Percentiles rank a stretch among this genome's conserved stretches.
These are phyloP conservation scores for Brachionus paranguensis DNA, from an alignment of 1,140 invertebrate species.

Conservation along the genomic window DNA sequence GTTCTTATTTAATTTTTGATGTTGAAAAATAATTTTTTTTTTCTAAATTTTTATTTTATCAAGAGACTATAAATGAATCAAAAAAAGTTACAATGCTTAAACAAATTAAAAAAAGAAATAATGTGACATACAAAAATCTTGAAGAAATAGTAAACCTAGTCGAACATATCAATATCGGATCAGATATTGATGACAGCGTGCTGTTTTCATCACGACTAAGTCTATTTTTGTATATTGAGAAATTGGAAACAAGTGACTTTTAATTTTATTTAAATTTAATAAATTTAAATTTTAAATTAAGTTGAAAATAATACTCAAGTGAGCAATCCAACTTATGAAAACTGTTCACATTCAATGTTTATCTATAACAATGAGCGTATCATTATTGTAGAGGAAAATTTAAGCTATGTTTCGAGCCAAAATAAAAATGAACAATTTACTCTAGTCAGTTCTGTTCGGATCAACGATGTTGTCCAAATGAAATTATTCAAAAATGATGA, in stretches of 20 bases:
- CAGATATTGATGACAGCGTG: neutral
- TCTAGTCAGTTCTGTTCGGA: neutral
- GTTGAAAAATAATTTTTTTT: neutral
- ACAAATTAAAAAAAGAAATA: neutral
- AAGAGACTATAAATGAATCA: constrained; percentile 8
- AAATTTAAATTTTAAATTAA: neutral
- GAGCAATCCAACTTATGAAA: neutral
- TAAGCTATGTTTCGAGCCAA: neutral
- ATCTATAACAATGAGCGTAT: constrained; percentile 2
- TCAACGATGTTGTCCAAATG: neutral
- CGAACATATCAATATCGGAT: neutral
- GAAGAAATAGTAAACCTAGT: constrained; percentile 19
- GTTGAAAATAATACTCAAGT: neutral
- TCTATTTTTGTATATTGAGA: neutral
- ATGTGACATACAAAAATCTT: neutral
- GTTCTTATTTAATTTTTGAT: neutral
- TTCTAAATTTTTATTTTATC: neutral
- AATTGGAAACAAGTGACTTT: neutral
- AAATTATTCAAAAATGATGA: neutral
- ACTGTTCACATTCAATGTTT: neutral
- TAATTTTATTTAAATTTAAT: neutral
- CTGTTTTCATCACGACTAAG: neutral
- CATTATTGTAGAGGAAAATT: neutral
- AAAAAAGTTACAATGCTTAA: neutral
- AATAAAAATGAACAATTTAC: constrained; percentile 21